Evolutionary conservation across 2,113 vertebrate genomes (phyloP), one percentile per base, ranked within the genome.

Genomic region (Tupaia tana): DNA sequence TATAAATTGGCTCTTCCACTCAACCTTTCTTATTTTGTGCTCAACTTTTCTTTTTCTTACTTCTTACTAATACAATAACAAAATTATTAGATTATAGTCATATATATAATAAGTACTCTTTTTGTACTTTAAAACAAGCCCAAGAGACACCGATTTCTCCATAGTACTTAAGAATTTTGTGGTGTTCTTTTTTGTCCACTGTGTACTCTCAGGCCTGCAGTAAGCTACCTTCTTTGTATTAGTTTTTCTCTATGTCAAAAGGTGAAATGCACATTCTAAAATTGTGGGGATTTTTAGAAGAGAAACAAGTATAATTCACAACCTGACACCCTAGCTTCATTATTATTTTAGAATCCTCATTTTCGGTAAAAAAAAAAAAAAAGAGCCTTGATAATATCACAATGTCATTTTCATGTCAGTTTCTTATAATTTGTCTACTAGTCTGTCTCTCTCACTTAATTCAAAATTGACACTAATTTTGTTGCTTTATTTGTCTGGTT

Each of bases 41-140:
- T 86, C 22, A 81, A 13, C 19, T 56, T 95, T 73, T 73, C 25
- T 80, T 93, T 95, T 93, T 90, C 29, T 43, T 95, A 61, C 59
- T 93, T 74, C 94, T 0, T 70, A 43, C 29, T 86, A 73, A 89
- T 12, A 70, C 85, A 78, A 78, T 77, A 77, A 13, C 43, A 93
- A 84, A 81, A 70, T 69, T 84, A 59, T 59, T 78, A 83, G 59
- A 24, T 19, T 92, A 4, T 54, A 81, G 19, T 89, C 54, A 70
- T 25, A 27, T 8, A 27, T 64, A 24, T 2, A 24, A 20, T 34
- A 66, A 22, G 27, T 82, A 66, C 9, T 83, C 80, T 52, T 91
- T 88, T 74, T 84, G 4, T 91, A 16, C 66, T 82, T 92, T 74
- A n/a, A 89, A 86, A 63, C 7, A 84, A 16, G 5, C 34, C 13